Base-by-base conservation (phyloP, 2,113 vertebrate genomes). In the Verasper variegatus region DNA sequence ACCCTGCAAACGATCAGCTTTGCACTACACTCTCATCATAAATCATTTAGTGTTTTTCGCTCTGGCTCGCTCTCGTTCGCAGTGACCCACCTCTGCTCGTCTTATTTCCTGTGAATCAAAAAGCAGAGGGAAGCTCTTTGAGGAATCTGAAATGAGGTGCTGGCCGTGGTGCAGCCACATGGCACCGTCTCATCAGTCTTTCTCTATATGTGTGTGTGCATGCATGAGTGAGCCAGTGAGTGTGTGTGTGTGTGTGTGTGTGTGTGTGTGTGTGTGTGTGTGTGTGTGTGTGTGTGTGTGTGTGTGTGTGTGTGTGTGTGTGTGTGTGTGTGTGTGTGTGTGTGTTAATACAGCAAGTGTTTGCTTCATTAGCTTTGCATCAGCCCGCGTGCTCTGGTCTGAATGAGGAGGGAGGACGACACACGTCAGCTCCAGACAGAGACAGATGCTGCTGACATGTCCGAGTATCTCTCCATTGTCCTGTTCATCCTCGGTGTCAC, bases 401-500 rank as follows among this genome's bases (percentile, higher is more conserved):
- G 86, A 83, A 79, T 80, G 83, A 80, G 82, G 80, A 76, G 88
- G 88, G 85, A 85, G 90, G 88, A 76, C 17, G 84, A 85, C 88
- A 89, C 89, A 93, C 82, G 76, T 80, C 86, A 81, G 78, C 69
- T 57, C 40, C 84, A 88, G 83, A 93, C 91, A 77, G 75, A 82
- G 86, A 84, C 90, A 91, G 91, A 92, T 90, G 89, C 89, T 80
- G 83, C 84, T 84, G 85, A 92, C 90, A 86, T 74, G 64, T 86
- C 84, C 67, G 54, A 88, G 82, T 52, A 61, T 89, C 85, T 83
- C 81, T 83, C 89, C 78, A 80, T 91, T 92, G 87, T 93, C 68
- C 88, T 89, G 81, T 82, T 90, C 89, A 92, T 90, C 83, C 86
- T 82, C 70, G 1, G 78, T 90, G 91, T 91, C 90, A 84, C 87